Percentiles rank a stretch among this genome's conserved stretches.
Evolutionary conservation across 2,113 vertebrate species (phyloP).

Genomic region (Suncus etruscus): DNA sequence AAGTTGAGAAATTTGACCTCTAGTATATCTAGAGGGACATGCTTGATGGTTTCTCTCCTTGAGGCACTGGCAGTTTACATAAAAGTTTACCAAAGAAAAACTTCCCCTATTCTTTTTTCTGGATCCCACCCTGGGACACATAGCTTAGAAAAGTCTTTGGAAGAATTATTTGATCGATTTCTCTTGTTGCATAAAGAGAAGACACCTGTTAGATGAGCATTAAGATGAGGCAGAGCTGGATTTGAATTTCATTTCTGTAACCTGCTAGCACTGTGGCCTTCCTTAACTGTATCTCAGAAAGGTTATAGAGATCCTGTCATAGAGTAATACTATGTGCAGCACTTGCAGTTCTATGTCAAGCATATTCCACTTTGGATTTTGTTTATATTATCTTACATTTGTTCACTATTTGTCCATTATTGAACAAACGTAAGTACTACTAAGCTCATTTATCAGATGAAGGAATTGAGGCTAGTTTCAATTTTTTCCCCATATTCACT

Average conservation of each 20-base stretch:
- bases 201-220: accelerated
- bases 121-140: not conserved
- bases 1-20: slow-evolving; percentile 67
- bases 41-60: slow-evolving; percentile 42
- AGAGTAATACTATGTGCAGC: accelerated
- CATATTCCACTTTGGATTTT: not conserved
- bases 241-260: not conserved
- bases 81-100: not conserved
- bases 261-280: slow-evolving; percentile 1
- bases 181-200: not conserved
- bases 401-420: not conserved
- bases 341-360: not conserved
- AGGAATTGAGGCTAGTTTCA: slow-evolving; percentile 21
- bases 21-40: slow-evolving; percentile 20
- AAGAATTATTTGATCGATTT: not conserved
- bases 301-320: not conserved
- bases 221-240: not conserved
- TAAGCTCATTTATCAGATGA: slow-evolving; percentile 45
- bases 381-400: not conserved
- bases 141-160: not conserved
- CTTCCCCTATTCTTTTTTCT: slow-evolving; percentile 9
- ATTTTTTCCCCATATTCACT: too few relatives aligned
- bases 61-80: not conserved
- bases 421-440: not conserved
- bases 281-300: slow-evolving; percentile 7